Base-by-base conservation (phyloP, 2,797 vertebrate genomes). In the Pangasius krempfi region DNA sequence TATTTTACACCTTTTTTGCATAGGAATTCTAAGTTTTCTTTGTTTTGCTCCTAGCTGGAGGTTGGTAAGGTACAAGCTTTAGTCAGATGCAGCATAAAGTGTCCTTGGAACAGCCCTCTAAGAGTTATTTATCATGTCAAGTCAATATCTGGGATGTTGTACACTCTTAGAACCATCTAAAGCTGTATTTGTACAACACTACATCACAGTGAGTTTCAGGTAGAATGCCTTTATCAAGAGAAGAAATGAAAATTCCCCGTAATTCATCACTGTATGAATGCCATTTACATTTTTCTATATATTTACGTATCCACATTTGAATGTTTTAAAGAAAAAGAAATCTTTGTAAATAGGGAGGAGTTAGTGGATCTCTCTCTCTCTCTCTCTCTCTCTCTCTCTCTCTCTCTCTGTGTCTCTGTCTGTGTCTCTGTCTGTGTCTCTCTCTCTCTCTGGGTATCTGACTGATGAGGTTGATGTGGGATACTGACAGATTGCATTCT, bases 401-500 rank as follows among this genome's bases (percentile, higher is more conserved):
- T 73, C 54, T 66, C 68, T 58, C 18, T 62, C 62, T 89, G 22
- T 73, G 44, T 66, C 68, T 58, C 33, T 33, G 33, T 33, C 33
- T 33, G 33, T 33, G 33, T 33, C 33, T 33, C 33, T 33, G 1
- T 33, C 33, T 33, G 1, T 33, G 1, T 33, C 66, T 73, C 54
- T 66, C 68, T 58, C 18, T 62, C 62, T 89, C 30, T 75, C 27
- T 72, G 20, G 37, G 30, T 37, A 68, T 30, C 50, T 44, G 44
- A 40, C 72, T 86, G 4, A 85, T 87, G 90, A 78, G 44, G 73
- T n/a, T 76, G 73, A 76, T 88, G 75, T 84, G 88, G 68, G 91
- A 84, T 78, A 85, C 84, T 90, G 89, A 91, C 86, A 86, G 86
- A 92, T 88, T 88, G 87, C 92, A 87, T 84, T 90, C 89, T 92